A percentile compares a stretch with the other conserved stretches of the same genome.
Evolutionary conservation across 2,797 vertebrate species (phyloP).

Genomic region (Sciaenops ocellatus): DNA sequence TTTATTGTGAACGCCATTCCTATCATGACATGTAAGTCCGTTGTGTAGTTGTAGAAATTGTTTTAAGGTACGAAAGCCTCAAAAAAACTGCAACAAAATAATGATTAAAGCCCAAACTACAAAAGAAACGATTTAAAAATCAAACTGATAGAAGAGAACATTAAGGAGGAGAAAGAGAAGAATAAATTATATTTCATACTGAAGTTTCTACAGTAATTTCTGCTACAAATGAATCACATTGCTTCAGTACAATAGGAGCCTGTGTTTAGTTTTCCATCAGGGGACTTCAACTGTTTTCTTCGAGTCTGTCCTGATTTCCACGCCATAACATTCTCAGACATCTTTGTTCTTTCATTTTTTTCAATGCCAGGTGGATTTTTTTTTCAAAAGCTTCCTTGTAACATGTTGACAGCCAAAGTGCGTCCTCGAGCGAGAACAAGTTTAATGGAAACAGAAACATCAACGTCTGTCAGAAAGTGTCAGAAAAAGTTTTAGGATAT

Average conservation of each 20-base stretch:
- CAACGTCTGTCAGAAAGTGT: neutral
- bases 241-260: neutral
- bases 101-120: neutral
- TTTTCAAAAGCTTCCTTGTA: neutral
- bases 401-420: neutral
- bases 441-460: neutral
- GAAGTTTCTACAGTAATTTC: neutral
- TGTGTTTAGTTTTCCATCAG: conserved; percentile 4
- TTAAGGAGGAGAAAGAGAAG: neutral
- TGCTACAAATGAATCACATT: neutral
- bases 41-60: neutral
- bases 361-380: conserved; percentile 18
- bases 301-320: conserved; percentile 12
- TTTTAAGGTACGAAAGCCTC: neutral
- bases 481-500: neutral
- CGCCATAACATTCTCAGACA: neutral
- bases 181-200: neutral
- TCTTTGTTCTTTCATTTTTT: conserved; percentile 30
- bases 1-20: conserved; percentile 16
- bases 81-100: neutral
- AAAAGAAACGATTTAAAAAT: neutral
- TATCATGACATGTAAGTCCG: neutral
- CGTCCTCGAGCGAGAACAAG: neutral
- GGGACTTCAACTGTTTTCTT: conserved; percentile 11
- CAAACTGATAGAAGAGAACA: neutral